Base-by-base conservation (phyloP, 2,797 vertebrate species). In the Telmatherina bonti region DNA sequence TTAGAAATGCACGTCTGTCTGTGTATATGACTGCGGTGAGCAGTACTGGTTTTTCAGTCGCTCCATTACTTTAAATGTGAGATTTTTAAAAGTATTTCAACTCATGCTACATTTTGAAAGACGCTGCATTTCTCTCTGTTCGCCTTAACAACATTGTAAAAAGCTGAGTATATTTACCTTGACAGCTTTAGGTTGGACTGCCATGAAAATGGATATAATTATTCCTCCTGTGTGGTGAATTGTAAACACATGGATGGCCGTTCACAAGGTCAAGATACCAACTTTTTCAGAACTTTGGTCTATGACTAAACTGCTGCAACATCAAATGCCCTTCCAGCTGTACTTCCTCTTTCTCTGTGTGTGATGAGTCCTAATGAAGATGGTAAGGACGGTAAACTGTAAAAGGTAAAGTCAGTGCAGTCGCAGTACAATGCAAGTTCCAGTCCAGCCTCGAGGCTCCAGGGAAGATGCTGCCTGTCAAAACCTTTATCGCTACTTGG, bases 11-110 rank as follows among this genome's bases (percentile, higher is more conserved):
- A 47, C 61, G 6, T 16, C 29, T 47, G 30, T 56, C 57, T 62
- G 67, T 66, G 74, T 70, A 52, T 29, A 55, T 51, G 49, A 11
- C 24, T 66, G 36, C 36, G 15, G 36, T 15, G 13, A 24, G 22
- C 9, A 10, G 3, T 24, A 24, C 24, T 49, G 47, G 10, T 49
- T 10, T 51, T 12, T 12, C 47, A 26, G 22, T 51, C 24, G 47
- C 22, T 22, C 22, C 10, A 5, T 51, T 26, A 26, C 20, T 47
- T 12, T 27, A 11, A 4, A 11, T 15, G 12, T 26, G 45, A 1
- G 2, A 47, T 47, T 9, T n/a, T 47, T 47, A 3, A 47, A 47
- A 5, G 9, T 10, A 47, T 22, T 9, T 47, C 20, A 20, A 45
- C 43, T n/a, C 43, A 8, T 51, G 22, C 47, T 22, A 24, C 20